Conservation (phyloP, 2,797 vertebrate species). For the Gambelia wislizenii region DNA sequence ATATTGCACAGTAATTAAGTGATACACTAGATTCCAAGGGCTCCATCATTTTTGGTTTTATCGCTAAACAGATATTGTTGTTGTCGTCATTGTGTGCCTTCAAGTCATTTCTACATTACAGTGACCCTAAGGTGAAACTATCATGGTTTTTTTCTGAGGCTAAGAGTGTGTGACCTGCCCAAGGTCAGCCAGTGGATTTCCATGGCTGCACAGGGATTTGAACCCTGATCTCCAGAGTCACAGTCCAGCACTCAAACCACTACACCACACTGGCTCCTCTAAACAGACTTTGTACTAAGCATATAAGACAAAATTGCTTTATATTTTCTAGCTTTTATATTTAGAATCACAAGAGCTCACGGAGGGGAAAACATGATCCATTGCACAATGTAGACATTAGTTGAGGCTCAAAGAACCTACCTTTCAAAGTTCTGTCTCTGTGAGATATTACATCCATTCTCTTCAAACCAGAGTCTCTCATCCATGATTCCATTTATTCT, state of each 20-base stretch:
- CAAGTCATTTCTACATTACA: too few species aligned
- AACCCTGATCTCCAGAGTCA: too few species aligned
- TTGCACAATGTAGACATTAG: slow-evolving; percentile 1
- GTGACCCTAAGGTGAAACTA: too few species aligned
- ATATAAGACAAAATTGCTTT: slow-evolving; percentile 33
- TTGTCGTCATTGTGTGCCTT: too few species aligned
- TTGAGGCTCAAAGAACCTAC: neutral
- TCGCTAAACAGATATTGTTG: too few species aligned
- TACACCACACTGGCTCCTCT: too few species aligned
- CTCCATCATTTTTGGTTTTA: slow-evolving; percentile 33
- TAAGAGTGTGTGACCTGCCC: too few species aligned
- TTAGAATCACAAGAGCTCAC: slow-evolving; percentile 1
- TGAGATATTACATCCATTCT: neutral
- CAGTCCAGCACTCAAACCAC: too few species aligned
- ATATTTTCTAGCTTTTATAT: slow-evolving; percentile 17
- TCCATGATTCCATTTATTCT: neutral
- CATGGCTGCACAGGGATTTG: too few species aligned
- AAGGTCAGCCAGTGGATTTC: too few species aligned
- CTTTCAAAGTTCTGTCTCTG: neutral
- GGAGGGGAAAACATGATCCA: neutral
- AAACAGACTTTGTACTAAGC: slow-evolving; percentile 35
- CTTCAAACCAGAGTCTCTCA: neutral
- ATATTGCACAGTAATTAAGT: slow-evolving; percentile 54
- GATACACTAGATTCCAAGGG: slow-evolving; percentile 42
- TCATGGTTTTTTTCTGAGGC: too few species aligned